Evolutionary conservation across 2,888 invertebrate genomes (phyloP).

Genomic region (Leptogaster cylindrica): DNA sequence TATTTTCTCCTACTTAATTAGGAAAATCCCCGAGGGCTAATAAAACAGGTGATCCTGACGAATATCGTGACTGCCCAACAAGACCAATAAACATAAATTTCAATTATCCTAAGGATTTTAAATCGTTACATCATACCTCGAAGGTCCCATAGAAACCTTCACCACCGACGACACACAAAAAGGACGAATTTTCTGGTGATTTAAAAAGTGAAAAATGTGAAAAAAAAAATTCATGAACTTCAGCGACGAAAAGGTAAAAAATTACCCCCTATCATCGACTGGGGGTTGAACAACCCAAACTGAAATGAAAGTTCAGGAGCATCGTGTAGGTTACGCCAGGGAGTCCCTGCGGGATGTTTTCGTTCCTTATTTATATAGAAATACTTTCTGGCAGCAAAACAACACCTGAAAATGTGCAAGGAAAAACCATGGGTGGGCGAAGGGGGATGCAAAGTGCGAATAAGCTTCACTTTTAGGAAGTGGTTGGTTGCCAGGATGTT

Average conservation of each 20-base stretch:
- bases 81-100: conserved; percentile 25
- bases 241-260: conserved; percentile 21
- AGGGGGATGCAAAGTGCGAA: conserved; percentile 13
- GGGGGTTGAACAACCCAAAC: conserved; percentile 30
- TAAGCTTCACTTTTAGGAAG: conserved; percentile 6
- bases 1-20: conserved; percentile 33
- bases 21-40: conserved; percentile 21
- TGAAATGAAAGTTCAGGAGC: background rate
- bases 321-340: no score
- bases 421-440: background rate
- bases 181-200: background rate
- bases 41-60: conserved; percentile 18
- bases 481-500: conserved; percentile 4
- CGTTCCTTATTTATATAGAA: conserved; percentile 5
- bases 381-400: background rate
- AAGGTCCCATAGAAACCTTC: background rate
- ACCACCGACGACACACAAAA: no score
- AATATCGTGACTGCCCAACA: conserved; percentile 5
- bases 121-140: no score
- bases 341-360: conserved; percentile 44
- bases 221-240: no score
- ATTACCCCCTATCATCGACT: background rate
- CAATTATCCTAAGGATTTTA: conserved; percentile 18
- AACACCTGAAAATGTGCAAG: conserved; percentile 25
- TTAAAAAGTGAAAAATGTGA: no score